A percentile compares a stretch with the other conserved stretches of the same genome.
phyloP scores from a whole-genome alignment of 2,113 vertebrate species.

The Rhabdomys dilectus region DNA sequence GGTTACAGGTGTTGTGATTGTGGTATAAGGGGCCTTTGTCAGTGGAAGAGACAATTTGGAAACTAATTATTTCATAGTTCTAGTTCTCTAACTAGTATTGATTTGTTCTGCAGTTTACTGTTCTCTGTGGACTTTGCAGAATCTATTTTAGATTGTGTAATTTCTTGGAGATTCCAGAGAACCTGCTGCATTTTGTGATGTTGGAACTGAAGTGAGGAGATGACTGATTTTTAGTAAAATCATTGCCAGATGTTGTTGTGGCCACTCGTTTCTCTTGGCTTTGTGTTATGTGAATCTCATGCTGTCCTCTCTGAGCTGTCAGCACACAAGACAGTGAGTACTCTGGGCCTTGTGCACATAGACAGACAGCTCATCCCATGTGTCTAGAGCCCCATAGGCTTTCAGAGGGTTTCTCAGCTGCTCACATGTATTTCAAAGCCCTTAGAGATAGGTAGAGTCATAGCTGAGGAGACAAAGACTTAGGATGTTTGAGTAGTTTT shows the following conservation, averaged over 20 bases:
- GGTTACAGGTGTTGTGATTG: background rate
- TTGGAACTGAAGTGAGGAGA: background rate
- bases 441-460: background rate
- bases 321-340: slow-evolving; percentile 15
- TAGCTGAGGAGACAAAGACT: background rate
- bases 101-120: slow-evolving; percentile 55
- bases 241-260: slow-evolving; percentile 6
- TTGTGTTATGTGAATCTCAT: background rate
- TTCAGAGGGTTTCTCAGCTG: background rate
- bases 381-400: background rate
- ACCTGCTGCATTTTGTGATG: background rate
- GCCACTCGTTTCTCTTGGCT: slow-evolving; percentile 61
- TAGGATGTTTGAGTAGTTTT: background rate
- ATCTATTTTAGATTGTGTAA: slow-evolving; percentile 45
- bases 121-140: slow-evolving; percentile 20
- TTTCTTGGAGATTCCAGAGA: slow-evolving; percentile 43
- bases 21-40: slow-evolving; percentile 22
- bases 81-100: slow-evolving; percentile 27
- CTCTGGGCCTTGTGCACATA: background rate
- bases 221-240: slow-evolving; percentile 42
- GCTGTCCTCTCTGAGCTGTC: slow-evolving; percentile 26
- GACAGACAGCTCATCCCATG: background rate
- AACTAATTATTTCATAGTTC: slow-evolving; percentile 56
- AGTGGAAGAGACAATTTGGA: background rate
- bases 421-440: background rate